Evolutionary conservation across 2,797 vertebrate species (phyloP).

Genomic region (Leptoclinus maculatus): DNA sequence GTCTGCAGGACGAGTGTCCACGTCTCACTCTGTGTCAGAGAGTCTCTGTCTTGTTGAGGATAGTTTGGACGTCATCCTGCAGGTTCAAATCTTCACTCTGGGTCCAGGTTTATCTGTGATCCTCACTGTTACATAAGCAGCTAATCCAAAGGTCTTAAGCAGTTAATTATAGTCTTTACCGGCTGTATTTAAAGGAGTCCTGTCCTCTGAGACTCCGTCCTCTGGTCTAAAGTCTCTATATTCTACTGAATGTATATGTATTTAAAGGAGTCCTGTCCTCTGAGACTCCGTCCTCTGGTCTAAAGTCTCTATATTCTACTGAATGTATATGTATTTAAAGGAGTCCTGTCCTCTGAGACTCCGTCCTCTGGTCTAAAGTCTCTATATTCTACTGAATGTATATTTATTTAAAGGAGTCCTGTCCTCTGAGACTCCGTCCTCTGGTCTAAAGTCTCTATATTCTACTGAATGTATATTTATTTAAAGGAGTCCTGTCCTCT

Average conservation of each 20-base stretch:
- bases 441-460: too few relatives aligned
- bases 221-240: too few relatives aligned
- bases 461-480: too few relatives aligned
- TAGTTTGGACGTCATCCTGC: not conserved
- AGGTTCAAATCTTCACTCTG: not conserved
- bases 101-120: conserved; percentile 5
- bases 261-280: not conserved
- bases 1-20: not conserved
- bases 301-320: too few relatives aligned
- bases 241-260: too few relatives aligned
- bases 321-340: too few relatives aligned
- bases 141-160: conserved; percentile 60
- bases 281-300: not conserved
- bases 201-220: not conserved
- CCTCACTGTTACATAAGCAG: conserved; percentile 57
- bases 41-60: not conserved
- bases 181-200: not conserved
- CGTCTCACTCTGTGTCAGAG: not conserved
- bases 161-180: conserved; percentile 58
- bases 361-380: not conserved
- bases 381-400: too few relatives aligned
- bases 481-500: not conserved
- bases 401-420: too few relatives aligned
- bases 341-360: not conserved
- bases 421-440: not conserved